Evolutionary conservation across 2,888 invertebrate species (phyloP).

Genomic region (Balanococcus diminutus): DNA sequence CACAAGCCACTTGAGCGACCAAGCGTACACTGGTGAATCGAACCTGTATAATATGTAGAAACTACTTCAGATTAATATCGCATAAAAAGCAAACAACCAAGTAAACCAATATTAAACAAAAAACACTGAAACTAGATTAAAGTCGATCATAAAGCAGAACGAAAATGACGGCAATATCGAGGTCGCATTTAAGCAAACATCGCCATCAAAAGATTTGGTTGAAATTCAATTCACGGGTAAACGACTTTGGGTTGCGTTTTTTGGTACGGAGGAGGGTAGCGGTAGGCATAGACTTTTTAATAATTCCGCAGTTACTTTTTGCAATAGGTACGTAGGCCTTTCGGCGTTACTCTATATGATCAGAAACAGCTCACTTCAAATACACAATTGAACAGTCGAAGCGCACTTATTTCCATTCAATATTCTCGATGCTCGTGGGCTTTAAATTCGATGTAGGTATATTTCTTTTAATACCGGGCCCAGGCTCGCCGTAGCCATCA

Average conservation of each 20-base stretch:
- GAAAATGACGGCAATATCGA: background rate
- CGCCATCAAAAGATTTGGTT: constrained; percentile 32
- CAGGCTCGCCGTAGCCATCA: background rate
- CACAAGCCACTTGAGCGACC: too few relatives aligned
- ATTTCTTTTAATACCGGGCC: background rate
- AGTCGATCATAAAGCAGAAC: background rate
- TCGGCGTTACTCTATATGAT: background rate
- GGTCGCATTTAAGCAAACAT: background rate
- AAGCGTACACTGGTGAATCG: too few relatives aligned
- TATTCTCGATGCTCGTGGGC: constrained; percentile 13
- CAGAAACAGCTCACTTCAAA: constrained; percentile 34
- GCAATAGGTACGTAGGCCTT: background rate
- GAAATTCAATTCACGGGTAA: constrained; percentile 23
- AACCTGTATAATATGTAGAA: too few relatives aligned
- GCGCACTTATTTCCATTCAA: constrained; percentile 19
- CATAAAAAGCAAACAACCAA: background rate
- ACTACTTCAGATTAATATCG: background rate
- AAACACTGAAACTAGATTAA: background rate
- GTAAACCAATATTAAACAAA: constrained; percentile 13
- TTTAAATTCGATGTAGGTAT: constrained; percentile 20
- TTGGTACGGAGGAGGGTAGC: background rate
- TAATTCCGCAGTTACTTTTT: constrained; percentile 15
- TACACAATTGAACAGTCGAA: constrained; percentile 15
- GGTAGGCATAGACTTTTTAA: background rate
- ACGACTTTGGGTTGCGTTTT: constrained; percentile 6